These are phyloP conservation scores for Neofelis nebulosa DNA, from an alignment of 2,113 vertebrate species.

Conservation along the genomic window DNA sequence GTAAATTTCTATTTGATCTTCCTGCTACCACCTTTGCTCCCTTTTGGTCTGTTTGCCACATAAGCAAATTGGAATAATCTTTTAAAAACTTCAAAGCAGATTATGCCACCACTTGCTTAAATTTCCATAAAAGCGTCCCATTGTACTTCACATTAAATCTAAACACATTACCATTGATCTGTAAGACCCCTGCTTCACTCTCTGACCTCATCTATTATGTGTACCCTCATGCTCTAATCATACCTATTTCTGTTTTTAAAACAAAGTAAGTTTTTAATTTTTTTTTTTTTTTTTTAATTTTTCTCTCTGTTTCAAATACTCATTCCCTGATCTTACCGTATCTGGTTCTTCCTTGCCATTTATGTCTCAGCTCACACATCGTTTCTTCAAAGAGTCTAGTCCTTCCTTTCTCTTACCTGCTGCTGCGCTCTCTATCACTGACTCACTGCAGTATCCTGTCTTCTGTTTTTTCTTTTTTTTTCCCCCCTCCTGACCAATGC, in stretches of 20 bases:
- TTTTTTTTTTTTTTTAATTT: background rate
- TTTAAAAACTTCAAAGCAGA: background rate
- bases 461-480: background rate
- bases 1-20: background rate
- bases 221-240: background rate
- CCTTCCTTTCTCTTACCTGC: background rate
- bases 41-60: background rate
- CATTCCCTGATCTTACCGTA: background rate
- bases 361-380: background rate
- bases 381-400: background rate
- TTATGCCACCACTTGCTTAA: background rate
- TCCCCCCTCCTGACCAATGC: background rate
- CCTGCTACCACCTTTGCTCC: background rate
- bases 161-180: background rate
- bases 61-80: background rate
- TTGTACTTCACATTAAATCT: background rate
- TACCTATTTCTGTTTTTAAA: background rate
- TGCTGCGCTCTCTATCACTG: background rate
- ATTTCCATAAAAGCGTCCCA: background rate
- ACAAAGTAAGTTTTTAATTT: background rate
- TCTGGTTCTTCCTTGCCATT: background rate
- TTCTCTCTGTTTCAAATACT: background rate
- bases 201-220: background rate
- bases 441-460: no score
- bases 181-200: background rate